These are phyloP conservation scores for Scopus umbretta DNA, from an alignment of 2,113 vertebrate species.

Conservation along the genomic window DNA sequence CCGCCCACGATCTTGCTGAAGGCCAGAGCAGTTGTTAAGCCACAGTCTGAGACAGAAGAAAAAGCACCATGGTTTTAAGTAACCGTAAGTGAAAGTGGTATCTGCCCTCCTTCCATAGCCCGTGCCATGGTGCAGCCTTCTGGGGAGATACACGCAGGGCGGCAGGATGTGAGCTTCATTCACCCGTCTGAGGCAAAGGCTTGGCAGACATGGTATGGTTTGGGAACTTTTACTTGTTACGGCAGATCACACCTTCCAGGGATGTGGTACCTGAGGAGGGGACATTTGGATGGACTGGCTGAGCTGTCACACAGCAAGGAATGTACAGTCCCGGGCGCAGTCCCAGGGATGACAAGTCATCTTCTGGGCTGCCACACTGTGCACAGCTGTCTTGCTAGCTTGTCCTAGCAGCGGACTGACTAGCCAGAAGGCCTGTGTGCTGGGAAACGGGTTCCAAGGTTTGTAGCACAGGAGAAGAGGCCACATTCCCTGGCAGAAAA, in stretches of 20 bases:
- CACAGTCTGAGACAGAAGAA: slow-evolving; percentile 79
- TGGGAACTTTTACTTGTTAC: neutral
- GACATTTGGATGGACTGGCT: neutral
- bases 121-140: neutral
- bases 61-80: neutral
- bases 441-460: neutral
- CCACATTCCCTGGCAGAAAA: neutral
- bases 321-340: neutral
- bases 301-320: neutral
- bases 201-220: neutral
- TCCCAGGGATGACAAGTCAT: neutral
- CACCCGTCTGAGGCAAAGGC: neutral
- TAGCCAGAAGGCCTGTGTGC: neutral
- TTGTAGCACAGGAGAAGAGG: neutral
- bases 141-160: neutral
- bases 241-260: neutral
- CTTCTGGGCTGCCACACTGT: neutral
- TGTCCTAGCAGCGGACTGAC: too few relatives aligned
- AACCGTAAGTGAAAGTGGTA: neutral
- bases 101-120: neutral
- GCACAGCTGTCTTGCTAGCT: neutral
- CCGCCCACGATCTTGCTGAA: slow-evolving; percentile 88
- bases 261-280: neutral
- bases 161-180: neutral
- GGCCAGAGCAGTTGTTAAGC: slow-evolving; percentile 67